These are phyloP conservation scores for Homalodisca vitripennis DNA, from an alignment of 1,140 invertebrate genomes.

Conservation along the genomic window DNA sequence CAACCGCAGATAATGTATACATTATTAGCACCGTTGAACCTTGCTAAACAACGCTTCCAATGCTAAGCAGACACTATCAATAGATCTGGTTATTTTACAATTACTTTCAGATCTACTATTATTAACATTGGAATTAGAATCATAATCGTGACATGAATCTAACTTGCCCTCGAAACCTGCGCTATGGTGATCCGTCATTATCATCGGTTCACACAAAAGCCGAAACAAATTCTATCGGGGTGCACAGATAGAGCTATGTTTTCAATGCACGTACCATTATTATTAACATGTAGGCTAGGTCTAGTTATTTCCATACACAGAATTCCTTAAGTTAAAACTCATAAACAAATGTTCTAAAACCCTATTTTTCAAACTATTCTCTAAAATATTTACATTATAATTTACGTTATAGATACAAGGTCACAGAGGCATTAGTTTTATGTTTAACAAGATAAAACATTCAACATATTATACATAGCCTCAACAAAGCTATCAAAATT, in stretches of 20 bases:
- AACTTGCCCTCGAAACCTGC: too few species aligned
- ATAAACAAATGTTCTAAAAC: constrained; percentile 2
- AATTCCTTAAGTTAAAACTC: neutral
- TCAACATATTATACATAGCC: neutral
- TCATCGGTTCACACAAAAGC: constrained; percentile 1
- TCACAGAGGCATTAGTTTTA: neutral
- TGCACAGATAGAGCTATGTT: constrained; percentile 6
- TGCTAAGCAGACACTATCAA: too few species aligned
- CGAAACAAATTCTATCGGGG: neutral
- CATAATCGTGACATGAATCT: too few species aligned
- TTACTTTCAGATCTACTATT: too few species aligned
- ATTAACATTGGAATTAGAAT: too few species aligned
- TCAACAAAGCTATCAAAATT: constrained; percentile 6
- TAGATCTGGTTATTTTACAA: too few species aligned
- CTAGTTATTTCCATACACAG: constrained; percentile 5
- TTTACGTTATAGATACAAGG: neutral
- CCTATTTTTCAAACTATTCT: neutral
- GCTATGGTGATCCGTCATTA: neutral
- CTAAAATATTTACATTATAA: constrained; percentile 1
- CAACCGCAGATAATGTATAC: too few species aligned
- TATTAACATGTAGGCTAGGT: neutral
- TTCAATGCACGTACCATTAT: neutral
- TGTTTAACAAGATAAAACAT: constrained; percentile 8
- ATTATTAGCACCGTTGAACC: too few species aligned
- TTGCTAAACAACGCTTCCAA: too few species aligned